Evolutionary conservation across 2,797 vertebrate species (phyloP).

Genomic region (Anableps anableps): DNA sequence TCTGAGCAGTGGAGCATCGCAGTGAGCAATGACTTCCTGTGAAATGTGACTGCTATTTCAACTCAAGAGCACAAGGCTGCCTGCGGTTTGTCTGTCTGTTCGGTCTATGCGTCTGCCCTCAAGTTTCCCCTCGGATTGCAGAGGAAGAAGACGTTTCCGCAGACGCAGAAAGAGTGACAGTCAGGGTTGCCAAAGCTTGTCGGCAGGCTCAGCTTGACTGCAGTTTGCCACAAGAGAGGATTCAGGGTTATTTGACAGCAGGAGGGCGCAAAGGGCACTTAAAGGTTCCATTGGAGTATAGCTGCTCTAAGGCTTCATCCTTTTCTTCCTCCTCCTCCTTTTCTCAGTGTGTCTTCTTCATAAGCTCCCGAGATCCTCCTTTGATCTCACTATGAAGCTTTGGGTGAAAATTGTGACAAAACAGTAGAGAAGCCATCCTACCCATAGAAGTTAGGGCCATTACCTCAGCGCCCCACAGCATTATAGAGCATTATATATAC

Average conservation of each 20-base stretch:
- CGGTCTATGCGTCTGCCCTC: slow-evolving; percentile 67
- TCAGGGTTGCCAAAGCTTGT: slow-evolving; percentile 53
- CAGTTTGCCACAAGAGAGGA: slow-evolving; percentile 45
- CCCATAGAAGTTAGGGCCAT: slow-evolving; percentile 56
- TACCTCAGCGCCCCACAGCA: slow-evolving; percentile 73
- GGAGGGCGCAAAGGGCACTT: slow-evolving; percentile 43
- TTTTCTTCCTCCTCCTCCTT: slow-evolving; percentile 20
- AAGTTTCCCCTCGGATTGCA: slow-evolving; percentile 50
- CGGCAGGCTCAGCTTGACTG: slow-evolving; percentile 32
- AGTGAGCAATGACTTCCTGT: slow-evolving; percentile 74
- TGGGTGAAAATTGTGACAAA: slow-evolving; percentile 31
- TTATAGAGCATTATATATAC: slow-evolving; percentile 80
- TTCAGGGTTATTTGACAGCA: slow-evolving; percentile 44
- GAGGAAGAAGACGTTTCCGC: slow-evolving; percentile 73
- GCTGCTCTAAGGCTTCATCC: slow-evolving; percentile 14
- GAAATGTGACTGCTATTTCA: slow-evolving; percentile 75
- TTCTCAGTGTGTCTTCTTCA: slow-evolving; percentile 10
- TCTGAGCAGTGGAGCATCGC: slow-evolving; percentile 73
- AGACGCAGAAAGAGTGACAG: slow-evolving; percentile 66
- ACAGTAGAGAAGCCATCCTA: slow-evolving; percentile 40
- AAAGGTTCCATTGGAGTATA: slow-evolving; percentile 18
- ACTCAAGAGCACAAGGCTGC: slow-evolving; percentile 56
- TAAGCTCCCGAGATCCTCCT: slow-evolving; percentile 25
- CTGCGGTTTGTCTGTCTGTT: slow-evolving; percentile 72
- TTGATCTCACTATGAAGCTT: slow-evolving; percentile 38